Percentiles rank a stretch among this genome's conserved stretches.
These are phyloP conservation scores for Nothocercus nigrocapillus DNA, from an alignment of 2,113 vertebrate species.

Conservation along the genomic window DNA sequence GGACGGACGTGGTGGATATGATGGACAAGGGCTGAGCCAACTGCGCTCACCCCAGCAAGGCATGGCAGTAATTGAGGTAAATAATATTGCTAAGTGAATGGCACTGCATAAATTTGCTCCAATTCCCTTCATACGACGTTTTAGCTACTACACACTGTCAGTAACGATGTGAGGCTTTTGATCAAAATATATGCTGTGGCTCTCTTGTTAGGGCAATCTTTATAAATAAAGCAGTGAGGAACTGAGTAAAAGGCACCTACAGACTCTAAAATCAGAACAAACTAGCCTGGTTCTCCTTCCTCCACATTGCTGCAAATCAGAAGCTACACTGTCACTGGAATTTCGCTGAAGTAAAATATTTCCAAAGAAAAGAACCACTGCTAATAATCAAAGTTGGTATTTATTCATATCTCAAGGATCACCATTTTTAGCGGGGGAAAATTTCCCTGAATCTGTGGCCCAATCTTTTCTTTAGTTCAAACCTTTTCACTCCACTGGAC, in stretches of 20 bases:
- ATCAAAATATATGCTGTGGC: neutral
- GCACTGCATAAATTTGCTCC: neutral
- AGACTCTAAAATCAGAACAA: neutral
- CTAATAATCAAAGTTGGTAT: neutral
- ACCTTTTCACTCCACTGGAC: neutral
- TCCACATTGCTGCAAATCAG: neutral
- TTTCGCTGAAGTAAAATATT: neutral
- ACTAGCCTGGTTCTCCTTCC: neutral
- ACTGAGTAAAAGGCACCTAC: neutral
- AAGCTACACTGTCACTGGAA: neutral
- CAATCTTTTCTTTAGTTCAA: neutral
- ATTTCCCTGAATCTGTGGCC: neutral
- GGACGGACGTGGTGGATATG: rapidly evolving
- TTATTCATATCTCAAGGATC: neutral
- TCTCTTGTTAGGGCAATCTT: neutral
- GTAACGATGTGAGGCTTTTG: neutral
- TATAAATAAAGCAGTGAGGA: neutral
- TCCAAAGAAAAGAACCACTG: neutral
- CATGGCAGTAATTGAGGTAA: neutral
- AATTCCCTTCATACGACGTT: rapidly evolving
- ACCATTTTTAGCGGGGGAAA: neutral
- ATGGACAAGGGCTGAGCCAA: rapidly evolving
- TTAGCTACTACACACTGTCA: neutral
- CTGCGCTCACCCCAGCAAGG: neutral
- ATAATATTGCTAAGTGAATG: neutral